Percentiles rank a stretch among this genome's conserved stretches.
Evolutionary conservation across 2,797 vertebrate genomes (phyloP).

Genomic region (Neopelma chrysocephalum): DNA sequence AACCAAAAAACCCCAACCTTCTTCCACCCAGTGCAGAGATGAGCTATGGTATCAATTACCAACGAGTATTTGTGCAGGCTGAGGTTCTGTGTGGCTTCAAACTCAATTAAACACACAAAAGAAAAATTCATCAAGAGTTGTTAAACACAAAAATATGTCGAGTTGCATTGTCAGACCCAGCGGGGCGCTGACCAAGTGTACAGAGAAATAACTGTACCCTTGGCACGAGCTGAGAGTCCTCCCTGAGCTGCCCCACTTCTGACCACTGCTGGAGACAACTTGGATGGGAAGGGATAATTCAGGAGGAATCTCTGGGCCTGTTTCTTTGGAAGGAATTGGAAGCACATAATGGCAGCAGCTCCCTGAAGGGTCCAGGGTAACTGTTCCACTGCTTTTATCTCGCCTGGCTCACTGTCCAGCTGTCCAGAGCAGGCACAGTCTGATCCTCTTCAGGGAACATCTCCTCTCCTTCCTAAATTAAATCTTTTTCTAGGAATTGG

Average conservation of each 20-base stretch:
- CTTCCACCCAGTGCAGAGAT: not conserved
- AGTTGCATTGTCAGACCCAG: slow-evolving; percentile 2
- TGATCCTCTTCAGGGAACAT: not conserved
- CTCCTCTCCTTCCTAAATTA: not conserved
- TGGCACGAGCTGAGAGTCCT: not conserved
- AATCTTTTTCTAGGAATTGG: not conserved
- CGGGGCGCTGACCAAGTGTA: not conserved
- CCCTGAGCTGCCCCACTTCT: not conserved
- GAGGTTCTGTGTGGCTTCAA: slow-evolving; percentile 26
- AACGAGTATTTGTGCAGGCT: not conserved
- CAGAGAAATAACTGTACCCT: slow-evolving; percentile 32
- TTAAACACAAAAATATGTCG: slow-evolving; percentile 44
- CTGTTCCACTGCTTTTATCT: not conserved
- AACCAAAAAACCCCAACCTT: not conserved
- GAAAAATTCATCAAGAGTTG: slow-evolving; percentile 44
- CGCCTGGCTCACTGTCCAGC: not conserved
- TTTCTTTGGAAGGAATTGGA: not conserved
- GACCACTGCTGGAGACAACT: not conserved
- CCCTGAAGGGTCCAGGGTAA: not conserved
- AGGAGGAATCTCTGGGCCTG: not conserved
- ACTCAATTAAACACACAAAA: slow-evolving; percentile 44
- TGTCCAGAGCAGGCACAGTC: not conserved
- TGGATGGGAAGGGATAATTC: not conserved
- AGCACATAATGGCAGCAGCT: not conserved
- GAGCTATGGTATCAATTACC: slow-evolving; percentile 37